Conservation (phyloP, 2,888 invertebrate genomes). For the Rotaria macrura region DNA sequence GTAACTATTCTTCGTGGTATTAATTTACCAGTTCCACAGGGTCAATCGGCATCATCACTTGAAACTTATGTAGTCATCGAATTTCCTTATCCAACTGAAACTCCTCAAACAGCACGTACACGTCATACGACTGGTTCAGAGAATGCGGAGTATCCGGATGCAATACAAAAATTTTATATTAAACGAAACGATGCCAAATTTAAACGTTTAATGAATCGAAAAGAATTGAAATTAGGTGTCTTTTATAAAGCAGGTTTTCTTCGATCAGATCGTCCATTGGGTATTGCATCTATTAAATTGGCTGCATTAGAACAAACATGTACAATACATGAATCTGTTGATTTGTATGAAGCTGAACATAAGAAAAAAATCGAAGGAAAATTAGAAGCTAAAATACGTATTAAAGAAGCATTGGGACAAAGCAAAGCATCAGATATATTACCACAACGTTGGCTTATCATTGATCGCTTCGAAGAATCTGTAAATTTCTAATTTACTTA, state of each 20-base stretch:
- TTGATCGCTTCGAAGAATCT: constrained; percentile 52
- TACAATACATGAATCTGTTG: constrained; percentile 34
- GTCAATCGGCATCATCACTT: constrained; percentile 70
- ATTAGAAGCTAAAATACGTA: constrained; percentile 71
- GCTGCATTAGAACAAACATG: constrained; percentile 77
- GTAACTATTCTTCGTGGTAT: constrained; percentile 11
- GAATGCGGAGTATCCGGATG: not conserved
- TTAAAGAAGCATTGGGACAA: constrained; percentile 69
- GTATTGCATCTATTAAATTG: constrained; percentile 71
- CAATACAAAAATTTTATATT: constrained; percentile 59
- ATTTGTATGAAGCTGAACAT: constrained; percentile 51
- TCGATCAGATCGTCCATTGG: constrained; percentile 72
- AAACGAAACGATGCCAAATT: constrained; percentile 69
- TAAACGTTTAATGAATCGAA: constrained; percentile 73
- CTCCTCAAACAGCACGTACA: not conserved
- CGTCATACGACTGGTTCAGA: not conserved
- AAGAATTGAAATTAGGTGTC: constrained; percentile 77
- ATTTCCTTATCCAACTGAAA: constrained; percentile 68
- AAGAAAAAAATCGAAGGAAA: constrained; percentile 76
- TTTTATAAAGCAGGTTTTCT: constrained; percentile 88
- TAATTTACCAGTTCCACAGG: constrained; percentile 51
- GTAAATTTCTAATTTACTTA: not conserved
- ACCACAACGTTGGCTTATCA: constrained; percentile 80
- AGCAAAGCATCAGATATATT: constrained; percentile 56
- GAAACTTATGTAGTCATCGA: constrained; percentile 86